phyloP scores from a whole-genome alignment of 2,797 vertebrate genomes.

The Gymnopithys bicolor region DNA sequence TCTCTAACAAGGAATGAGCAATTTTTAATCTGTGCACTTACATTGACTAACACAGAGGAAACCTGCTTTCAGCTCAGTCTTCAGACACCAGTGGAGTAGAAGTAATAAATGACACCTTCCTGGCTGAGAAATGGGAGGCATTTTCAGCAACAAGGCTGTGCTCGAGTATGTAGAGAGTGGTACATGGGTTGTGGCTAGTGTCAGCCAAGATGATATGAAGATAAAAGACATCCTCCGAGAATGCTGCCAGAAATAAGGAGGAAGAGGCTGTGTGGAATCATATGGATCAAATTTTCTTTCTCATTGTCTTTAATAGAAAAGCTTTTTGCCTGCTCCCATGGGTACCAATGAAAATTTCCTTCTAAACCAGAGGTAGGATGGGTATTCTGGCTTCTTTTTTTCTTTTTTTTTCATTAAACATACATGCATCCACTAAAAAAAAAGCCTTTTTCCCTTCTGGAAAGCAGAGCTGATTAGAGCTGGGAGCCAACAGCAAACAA shows the following conservation, averaged over 20 bases:
- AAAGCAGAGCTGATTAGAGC: constrained; percentile 32
- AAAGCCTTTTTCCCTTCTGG: constrained; percentile 23
- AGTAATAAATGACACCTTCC: background rate
- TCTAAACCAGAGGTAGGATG: background rate
- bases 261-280: constrained; percentile 5
- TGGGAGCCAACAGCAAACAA: background rate
- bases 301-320: constrained; percentile 51
- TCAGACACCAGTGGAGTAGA: background rate
- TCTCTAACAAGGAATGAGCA: background rate
- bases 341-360: constrained; percentile 26
- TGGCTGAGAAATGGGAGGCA: background rate
- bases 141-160: background rate
- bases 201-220: constrained; percentile 2
- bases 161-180: background rate
- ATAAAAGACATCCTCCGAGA: constrained; percentile 48
- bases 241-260: constrained; percentile 36
- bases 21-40: background rate
- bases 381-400: background rate
- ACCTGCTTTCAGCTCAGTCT: background rate
- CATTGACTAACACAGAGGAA: background rate
- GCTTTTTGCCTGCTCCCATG: constrained; percentile 10
- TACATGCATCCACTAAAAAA: background rate
- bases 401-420: background rate
- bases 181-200: background rate
- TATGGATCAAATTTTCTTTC: constrained; percentile 48